Percentiles rank a stretch among this genome's conserved stretches.
Conservation (phyloP, 92 coral and sea anemone genomes). For the Meandrina meandrites region DNA sequence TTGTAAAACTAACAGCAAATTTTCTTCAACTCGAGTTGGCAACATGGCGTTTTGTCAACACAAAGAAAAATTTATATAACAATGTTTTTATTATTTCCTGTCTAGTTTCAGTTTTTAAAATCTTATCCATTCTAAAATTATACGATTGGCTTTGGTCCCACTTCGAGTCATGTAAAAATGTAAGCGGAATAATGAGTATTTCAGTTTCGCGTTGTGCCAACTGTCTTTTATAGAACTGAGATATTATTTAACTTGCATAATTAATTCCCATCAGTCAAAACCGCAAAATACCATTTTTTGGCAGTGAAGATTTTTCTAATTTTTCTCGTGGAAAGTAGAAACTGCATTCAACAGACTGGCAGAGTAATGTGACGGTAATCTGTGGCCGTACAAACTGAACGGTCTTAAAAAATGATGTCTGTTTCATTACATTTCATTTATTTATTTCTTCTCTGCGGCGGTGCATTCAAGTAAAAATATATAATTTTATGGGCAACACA, state of each 20-base stretch:
- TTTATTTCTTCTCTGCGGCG: slow-evolving; percentile 7
- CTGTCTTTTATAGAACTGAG: slow-evolving; percentile 4
- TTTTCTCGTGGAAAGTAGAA: not conserved
- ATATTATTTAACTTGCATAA: slow-evolving; percentile 12
- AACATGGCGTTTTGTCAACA: not conserved
- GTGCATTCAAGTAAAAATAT: not conserved
- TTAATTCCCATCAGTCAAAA: not conserved
- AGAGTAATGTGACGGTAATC: not conserved
- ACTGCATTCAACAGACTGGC: not conserved
- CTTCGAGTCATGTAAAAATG: not conserved
- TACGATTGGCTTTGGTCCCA: not conserved
- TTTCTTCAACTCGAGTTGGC: not conserved
- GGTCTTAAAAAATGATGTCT: not conserved
- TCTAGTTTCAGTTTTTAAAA: not conserved
- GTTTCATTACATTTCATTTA: not conserved
- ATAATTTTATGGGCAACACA: not conserved
- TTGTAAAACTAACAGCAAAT: not conserved
- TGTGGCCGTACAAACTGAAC: not conserved
- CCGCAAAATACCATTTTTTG: slow-evolving; percentile 23
- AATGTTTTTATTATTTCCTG: not conserved
- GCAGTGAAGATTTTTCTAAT: not conserved
- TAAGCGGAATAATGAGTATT: not conserved
- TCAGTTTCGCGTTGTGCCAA: not conserved
- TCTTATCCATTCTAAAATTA: not conserved
- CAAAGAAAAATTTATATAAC: not conserved